A percentile compares a stretch with the other conserved stretches of the same genome.
Conservation (phyloP, 64 coral and sea anemone species). For the Montipora foliosa region DNA sequence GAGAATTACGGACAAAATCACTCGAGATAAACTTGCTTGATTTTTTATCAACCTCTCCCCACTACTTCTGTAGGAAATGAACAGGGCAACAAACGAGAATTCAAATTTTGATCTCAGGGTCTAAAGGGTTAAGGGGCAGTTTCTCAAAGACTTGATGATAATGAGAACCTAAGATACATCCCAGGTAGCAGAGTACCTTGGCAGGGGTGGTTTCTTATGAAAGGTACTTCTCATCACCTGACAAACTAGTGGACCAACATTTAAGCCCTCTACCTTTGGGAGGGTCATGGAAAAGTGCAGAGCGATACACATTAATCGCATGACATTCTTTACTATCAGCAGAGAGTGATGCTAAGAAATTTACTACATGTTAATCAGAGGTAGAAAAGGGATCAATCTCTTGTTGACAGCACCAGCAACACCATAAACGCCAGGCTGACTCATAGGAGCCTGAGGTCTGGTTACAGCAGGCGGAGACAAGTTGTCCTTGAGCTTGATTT, state of each 20-base stretch:
- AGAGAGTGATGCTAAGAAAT: not conserved
- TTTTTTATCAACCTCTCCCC: no score
- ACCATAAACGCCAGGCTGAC: slow-evolving; percentile 53
- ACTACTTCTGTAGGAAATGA: no score
- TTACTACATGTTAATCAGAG: not conserved
- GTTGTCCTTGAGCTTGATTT: not conserved
- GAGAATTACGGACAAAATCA: no score
- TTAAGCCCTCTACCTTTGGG: slow-evolving; percentile 26
- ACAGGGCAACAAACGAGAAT: no score
- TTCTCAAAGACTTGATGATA: not conserved
- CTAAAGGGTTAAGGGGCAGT: slow-evolving; percentile 9
- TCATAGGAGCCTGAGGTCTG: slow-evolving; percentile 13
- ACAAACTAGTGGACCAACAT: slow-evolving; percentile 27
- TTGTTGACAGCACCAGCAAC: slow-evolving; percentile 53
- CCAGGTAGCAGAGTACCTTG: slow-evolving; percentile 31
- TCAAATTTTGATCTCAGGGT: no score
- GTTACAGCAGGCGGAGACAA: slow-evolving; percentile 23
- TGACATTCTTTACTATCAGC: not conserved
- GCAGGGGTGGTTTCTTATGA: slow-evolving; percentile 16
- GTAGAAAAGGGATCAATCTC: slow-evolving; percentile 31
- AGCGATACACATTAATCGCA: slow-evolving; percentile 28
- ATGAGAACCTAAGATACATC: not conserved
- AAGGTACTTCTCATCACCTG: slow-evolving; percentile 41
- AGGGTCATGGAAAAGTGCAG: slow-evolving; percentile 11
- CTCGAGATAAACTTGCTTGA: no score